These are phyloP conservation scores for Thomomys bottae DNA, from an alignment of 2,113 vertebrate genomes.

Conservation along the genomic window DNA sequence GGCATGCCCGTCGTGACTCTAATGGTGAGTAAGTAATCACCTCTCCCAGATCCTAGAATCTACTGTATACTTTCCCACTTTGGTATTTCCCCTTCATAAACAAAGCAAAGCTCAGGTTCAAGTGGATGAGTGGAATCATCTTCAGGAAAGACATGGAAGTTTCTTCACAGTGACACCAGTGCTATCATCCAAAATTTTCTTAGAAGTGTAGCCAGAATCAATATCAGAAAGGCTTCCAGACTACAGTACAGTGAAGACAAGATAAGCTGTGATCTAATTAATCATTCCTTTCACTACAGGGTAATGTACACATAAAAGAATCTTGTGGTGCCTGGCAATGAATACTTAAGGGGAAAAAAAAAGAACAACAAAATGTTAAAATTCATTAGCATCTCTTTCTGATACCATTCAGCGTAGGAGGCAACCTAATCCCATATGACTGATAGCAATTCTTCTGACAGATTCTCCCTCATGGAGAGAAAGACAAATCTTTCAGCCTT, in stretches of 20 bases:
- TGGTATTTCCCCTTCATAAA: background rate
- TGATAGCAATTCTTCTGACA: constrained; percentile 45
- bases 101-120: constrained; percentile 18
- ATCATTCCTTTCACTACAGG: constrained; percentile 26
- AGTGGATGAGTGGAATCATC: background rate
- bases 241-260: background rate
- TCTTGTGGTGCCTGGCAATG: constrained; percentile 14
- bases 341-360: background rate
- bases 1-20: background rate
- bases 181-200: background rate
- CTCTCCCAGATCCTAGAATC: background rate
- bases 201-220: background rate
- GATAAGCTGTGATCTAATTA: constrained; percentile 49
- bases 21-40: background rate
- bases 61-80: background rate
- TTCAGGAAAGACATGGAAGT: background rate
- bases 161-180: background rate
- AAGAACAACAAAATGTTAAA: constrained; percentile 30
- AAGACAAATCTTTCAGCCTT: background rate
- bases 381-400: background rate
- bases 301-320: constrained; percentile 25
- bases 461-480: background rate
- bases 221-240: background rate
- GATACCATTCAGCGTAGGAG: constrained; percentile 24
- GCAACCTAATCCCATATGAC: constrained; percentile 3